phyloP scores from a whole-genome alignment of 2,888 invertebrate genomes.

The Caenorhabditis imperialis region DNA sequence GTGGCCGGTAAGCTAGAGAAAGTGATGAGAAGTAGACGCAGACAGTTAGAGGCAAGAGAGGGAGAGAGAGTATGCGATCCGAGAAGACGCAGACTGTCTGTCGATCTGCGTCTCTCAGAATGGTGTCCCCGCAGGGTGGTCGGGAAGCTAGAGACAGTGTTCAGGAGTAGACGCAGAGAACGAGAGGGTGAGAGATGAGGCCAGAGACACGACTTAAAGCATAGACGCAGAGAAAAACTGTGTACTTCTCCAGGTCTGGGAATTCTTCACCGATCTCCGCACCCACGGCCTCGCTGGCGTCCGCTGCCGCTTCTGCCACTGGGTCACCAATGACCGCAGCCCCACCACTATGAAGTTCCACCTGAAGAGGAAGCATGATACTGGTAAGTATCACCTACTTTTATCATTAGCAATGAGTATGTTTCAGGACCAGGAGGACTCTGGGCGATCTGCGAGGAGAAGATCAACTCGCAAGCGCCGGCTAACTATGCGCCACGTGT shows the following conservation, averaged over 20 bases:
- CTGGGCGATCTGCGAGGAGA: slow-evolving; percentile 71
- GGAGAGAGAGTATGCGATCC: too few relatives aligned
- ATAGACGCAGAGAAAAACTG: neutral
- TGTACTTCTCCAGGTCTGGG: slow-evolving; percentile 63
- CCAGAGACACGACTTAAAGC: neutral
- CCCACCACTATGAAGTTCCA: slow-evolving; percentile 73
- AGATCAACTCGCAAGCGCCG: slow-evolving; percentile 68
- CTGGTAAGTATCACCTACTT: slow-evolving; percentile 34
- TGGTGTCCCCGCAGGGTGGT: too few relatives aligned
- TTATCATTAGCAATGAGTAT: too few relatives aligned
- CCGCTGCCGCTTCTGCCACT: slow-evolving; percentile 68
- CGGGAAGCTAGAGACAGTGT: too few relatives aligned
- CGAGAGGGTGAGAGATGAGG: too few relatives aligned
- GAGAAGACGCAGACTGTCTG: too few relatives aligned
- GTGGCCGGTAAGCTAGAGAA: too few relatives aligned
- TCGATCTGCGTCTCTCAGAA: too few relatives aligned
- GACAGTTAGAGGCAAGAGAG: too few relatives aligned
- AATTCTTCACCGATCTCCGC: slow-evolving; percentile 71
- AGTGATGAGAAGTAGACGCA: too few relatives aligned
- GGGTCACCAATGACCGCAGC: slow-evolving; percentile 69
- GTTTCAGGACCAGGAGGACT: slow-evolving; percentile 64
- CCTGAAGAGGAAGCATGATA: slow-evolving; percentile 70
- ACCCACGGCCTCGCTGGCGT: slow-evolving; percentile 67
- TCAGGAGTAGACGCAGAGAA: too few relatives aligned
- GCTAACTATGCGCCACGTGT: slow-evolving; percentile 65